Evolutionary conservation across 2,797 vertebrate genomes (phyloP), one percentile per base, ranked within the genome.

Genomic region (Karalla daura): DNA sequence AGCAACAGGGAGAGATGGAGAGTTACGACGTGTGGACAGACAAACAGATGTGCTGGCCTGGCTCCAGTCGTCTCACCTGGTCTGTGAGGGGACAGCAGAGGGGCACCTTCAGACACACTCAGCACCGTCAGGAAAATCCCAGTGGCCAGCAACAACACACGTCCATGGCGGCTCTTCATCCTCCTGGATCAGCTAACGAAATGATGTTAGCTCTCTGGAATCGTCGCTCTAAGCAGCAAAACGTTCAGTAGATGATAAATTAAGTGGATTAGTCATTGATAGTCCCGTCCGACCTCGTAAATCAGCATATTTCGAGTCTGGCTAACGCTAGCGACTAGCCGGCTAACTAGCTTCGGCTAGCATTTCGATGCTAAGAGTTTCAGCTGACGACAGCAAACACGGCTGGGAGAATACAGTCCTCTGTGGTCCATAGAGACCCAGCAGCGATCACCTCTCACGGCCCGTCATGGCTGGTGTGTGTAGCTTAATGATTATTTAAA

Each of bases 81-180:
- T 78, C 63, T 71, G 66, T 80, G 78, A 56, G 33, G 70, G 63
- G 84, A 64, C 2, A 78, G 90, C 63, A 94, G 80, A 71, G 94
- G 94, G 33, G 85, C 90, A 41, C 88, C 88, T 81, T 91, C 88
- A 70, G 63, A 79, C 46, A 86, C 50, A 68, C 77, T 65, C 11
- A 62, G 49, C 71, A 47, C 84, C 71, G 86, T 91, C 54, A 89
- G 70, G 53, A 91, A 78, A 73, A 91, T 59, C 61, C 86, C 88
- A 81, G 58, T 68, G 80, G 76, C 84, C 78, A 93, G 87, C 74
- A 91, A 72, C 87, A 90, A 85, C 80, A 91, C 84, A 89, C 13
- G 84, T 80, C 88, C 88, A 85, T 70, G 82, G 80, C 87, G 80
- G 76, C 62, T 87, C 79, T 81, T 87, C 94, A 94, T 95, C 84